Evolutionary conservation across 2,888 invertebrate genomes (phyloP).

Genomic region (Meandrusa payeni): DNA sequence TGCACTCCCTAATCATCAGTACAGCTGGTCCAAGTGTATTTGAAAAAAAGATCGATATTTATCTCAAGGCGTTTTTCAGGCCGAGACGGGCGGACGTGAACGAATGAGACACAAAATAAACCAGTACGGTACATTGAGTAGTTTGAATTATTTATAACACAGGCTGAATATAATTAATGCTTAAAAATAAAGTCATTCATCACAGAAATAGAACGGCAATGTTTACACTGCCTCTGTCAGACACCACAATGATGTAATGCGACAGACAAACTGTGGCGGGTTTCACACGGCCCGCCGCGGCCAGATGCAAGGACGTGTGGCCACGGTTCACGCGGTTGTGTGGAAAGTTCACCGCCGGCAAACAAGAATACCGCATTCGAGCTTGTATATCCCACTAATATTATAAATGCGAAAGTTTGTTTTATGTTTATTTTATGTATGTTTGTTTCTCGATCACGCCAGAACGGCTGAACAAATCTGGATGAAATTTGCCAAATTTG

Average conservation of each 20-base stretch:
- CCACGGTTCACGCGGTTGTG: not conserved
- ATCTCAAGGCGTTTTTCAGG: too few species aligned
- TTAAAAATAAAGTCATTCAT: conserved; percentile 17
- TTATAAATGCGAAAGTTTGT: too few species aligned
- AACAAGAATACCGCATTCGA: too few species aligned
- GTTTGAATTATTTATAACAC: conserved; percentile 15
- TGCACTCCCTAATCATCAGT: too few species aligned
- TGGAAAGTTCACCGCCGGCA: not conserved
- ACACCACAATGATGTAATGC: conserved; percentile 12
- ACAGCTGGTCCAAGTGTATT: not conserved
- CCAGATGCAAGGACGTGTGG: conserved; percentile 12
- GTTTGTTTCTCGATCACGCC: too few species aligned
- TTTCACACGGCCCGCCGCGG: conserved; percentile 20
- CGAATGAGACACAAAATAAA: not conserved
- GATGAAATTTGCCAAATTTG: too few species aligned
- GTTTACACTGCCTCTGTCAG: conserved; percentile 6
- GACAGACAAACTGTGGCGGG: conserved; percentile 1
- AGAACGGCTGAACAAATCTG: too few species aligned
- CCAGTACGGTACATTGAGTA: conserved; percentile 4
- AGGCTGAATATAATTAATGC: conserved; percentile 16
- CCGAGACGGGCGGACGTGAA: too few species aligned
- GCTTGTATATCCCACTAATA: too few species aligned
- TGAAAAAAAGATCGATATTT: too few species aligned
- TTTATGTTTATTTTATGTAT: too few species aligned
- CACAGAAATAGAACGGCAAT: conserved; percentile 10